Conservation (phyloP, 2,888 invertebrate genomes). For the Isotomurus palustris region DNA sequence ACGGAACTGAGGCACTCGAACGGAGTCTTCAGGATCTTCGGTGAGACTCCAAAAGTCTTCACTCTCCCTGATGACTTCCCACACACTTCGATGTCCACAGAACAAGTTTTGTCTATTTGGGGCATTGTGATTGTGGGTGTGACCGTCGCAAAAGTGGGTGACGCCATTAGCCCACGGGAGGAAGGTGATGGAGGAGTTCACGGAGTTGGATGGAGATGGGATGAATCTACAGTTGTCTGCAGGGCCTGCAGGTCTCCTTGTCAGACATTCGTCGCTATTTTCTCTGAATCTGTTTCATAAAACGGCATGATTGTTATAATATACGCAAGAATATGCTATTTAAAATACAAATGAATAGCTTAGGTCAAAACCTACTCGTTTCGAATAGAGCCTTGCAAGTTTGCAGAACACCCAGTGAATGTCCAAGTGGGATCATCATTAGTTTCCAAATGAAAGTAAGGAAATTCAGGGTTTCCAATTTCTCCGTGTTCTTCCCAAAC, state of each 20-base stretch:
- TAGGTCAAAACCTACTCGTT: background rate
- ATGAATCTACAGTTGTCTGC: conserved; percentile 27
- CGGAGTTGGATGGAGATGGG: conserved; percentile 16
- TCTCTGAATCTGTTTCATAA: conserved; percentile 3
- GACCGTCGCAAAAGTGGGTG: conserved; percentile 57
- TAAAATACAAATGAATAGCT: background rate
- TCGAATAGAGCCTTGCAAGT: background rate
- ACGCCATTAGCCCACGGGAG: conserved; percentile 41
- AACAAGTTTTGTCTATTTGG: conserved; percentile 60
- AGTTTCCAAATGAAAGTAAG: conserved; percentile 31
- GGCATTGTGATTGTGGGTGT: conserved; percentile 59
- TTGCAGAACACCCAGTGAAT: conserved; percentile 26
- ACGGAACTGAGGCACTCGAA: conserved; percentile 6
- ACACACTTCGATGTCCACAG: conserved; percentile 32
- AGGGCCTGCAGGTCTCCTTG: conserved; percentile 7
- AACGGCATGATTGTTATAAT: background rate
- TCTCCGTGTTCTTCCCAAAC: conserved; percentile 42
- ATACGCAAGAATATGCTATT: too few species aligned
- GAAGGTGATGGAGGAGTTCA: conserved; percentile 31
- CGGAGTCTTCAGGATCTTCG: background rate
- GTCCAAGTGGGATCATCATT: conserved; percentile 18
- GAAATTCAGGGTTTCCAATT: conserved; percentile 32
- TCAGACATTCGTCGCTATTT: conserved; percentile 15
- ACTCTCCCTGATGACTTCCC: conserved; percentile 37
- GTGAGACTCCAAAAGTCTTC: conserved; percentile 21